A percentile compares a stretch with the other conserved stretches of the same genome.
phyloP scores from a whole-genome alignment of 1,140 invertebrate species.

The Cotesia glomerata region DNA sequence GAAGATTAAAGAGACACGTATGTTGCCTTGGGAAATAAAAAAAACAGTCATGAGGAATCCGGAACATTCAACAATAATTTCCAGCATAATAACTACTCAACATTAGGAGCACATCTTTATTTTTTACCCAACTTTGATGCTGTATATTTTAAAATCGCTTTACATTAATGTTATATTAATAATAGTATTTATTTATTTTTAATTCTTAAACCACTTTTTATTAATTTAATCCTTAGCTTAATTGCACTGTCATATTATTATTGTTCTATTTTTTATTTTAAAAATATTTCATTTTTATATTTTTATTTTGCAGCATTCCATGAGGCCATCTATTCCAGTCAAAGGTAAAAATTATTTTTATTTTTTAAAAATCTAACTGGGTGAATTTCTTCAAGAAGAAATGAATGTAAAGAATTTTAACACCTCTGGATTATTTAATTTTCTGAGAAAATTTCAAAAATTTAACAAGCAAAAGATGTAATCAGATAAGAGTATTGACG shows the following conservation, averaged over 20 bases:
- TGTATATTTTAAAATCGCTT: too few relatives aligned
- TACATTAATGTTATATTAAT: neutral
- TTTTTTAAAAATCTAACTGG: neutral
- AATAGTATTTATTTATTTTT: neutral
- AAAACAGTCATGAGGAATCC: neutral
- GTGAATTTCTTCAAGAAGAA: too few relatives aligned
- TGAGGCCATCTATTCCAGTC: constrained; percentile 59
- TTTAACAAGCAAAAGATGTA: too few relatives aligned
- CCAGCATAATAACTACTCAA: neutral
- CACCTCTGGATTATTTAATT: too few relatives aligned
- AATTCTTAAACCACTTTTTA: constrained; percentile 22
- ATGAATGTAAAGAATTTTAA: too few relatives aligned
- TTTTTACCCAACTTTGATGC: too few relatives aligned
- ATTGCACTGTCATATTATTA: neutral
- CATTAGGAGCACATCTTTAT: too few relatives aligned
- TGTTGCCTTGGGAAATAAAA: neutral
- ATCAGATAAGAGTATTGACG: too few relatives aligned
- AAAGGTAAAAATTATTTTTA: constrained; percentile 51
- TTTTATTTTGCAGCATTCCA: constrained; percentile 57
- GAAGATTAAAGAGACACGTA: neutral
- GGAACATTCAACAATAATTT: neutral
- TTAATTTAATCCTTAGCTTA: constrained; percentile 8
- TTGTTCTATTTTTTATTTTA: neutral
- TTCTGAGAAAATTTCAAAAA: too few relatives aligned
- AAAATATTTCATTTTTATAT: constrained; percentile 25